Base-by-base conservation (phyloP, 2,888 invertebrate species). In the Eilema griseolum region DNA sequence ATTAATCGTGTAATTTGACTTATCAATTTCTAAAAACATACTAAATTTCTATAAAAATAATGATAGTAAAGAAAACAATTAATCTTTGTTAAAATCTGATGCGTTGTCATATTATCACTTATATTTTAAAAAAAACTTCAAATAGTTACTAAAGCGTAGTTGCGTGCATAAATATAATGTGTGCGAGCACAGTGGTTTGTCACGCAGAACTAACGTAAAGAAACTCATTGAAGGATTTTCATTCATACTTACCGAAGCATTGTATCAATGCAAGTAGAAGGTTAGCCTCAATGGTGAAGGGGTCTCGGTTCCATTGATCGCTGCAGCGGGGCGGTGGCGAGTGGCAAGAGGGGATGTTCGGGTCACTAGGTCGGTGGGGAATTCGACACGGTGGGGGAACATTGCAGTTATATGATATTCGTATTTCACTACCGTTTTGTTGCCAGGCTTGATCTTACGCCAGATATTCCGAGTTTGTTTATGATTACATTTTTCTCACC, bases 291-390 rank as follows among this genome's bases (percentile, higher is more conserved):
- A 89, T 89, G 89, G 85, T 81, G 83, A 82, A 83, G 81, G 81
- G 82, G 75, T 76, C 73, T 76, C 63, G 85, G 86, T 80, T 90
- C 82, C 93, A 94, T 93, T 94, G 94, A 94, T 93, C 92, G 89
- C 76, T 84, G 86, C 86, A 84, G 85, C 75, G 83, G 83, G 75
- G 79, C 76, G 76, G 75, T 82, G 83, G 72, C 74, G 69, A 70
- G 75, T 82, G 83, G 73, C 75, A 70, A 70, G 79, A 77, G 76
- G 85, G 83, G 80, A 75, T 80, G 76, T 73, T 72, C 82, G 83
- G 83, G 92, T 92, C 91, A 93, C 89, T 92, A 81, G 93, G 93
- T 92, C 92, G 91, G 90, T 85, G 85, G 86, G 84, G 86, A 84
- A 69, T 64, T 66, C 71, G 78, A 73, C 72, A 75, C 77, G 80